Conservation (phyloP, 2,888 invertebrate species). For the Pristionchus mayeri region DNA sequence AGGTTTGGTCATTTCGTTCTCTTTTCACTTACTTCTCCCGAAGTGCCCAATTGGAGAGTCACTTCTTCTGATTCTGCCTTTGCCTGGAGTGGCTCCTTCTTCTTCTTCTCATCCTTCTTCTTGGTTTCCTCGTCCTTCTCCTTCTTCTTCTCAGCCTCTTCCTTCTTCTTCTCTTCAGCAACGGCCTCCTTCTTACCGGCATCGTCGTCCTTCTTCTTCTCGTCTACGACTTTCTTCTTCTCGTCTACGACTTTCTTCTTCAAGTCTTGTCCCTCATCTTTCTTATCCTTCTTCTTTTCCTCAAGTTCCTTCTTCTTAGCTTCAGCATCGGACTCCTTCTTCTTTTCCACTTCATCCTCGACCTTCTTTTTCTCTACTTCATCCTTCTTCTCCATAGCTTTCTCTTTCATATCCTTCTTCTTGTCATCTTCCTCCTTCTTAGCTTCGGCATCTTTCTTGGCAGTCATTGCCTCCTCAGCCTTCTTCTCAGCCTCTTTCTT, state of each 20-base stretch:
- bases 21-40: background rate
- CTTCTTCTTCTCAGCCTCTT: slow-evolving; percentile 32
- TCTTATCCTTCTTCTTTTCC: too few relatives aligned
- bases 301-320: background rate
- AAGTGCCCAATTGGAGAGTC: background rate
- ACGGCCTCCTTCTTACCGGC: slow-evolving; percentile 14
- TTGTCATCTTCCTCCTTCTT: slow-evolving; percentile 47
- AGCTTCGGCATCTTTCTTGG: slow-evolving; percentile 46
- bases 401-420: slow-evolving; percentile 53
- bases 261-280: too few relatives aligned
- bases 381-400: too few relatives aligned
- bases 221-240: slow-evolving; percentile 31
- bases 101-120: slow-evolving; percentile 34
- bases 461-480: background rate
- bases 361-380: slow-evolving; percentile 41
- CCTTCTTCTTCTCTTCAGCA: slow-evolving; percentile 48
- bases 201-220: slow-evolving; percentile 54
- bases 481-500: slow-evolving; percentile 36
- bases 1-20: too few relatives aligned
- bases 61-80: slow-evolving; percentile 54
- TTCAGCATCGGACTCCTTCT: slow-evolving; percentile 14
- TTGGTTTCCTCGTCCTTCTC: slow-evolving; percentile 36
- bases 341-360: background rate
- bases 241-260: background rate
- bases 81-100: background rate